Evolutionary conservation across 2,888 invertebrate genomes (phyloP).

Genomic region (Drosophila ezoana): DNA sequence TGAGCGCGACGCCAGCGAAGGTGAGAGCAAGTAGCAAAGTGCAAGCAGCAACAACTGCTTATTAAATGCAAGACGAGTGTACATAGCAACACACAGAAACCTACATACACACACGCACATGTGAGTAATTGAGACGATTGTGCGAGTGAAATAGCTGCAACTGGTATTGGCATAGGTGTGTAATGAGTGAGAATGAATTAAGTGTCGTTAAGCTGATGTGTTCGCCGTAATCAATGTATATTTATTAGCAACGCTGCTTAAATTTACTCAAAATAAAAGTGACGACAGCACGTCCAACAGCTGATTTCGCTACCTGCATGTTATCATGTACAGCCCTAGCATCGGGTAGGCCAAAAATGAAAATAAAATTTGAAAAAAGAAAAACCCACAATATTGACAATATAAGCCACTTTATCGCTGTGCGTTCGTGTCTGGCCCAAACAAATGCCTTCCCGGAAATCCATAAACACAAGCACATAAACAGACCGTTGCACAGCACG

Average conservation of each 20-base stretch:
- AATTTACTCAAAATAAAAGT: not conserved
- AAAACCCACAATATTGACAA: slow-evolving; percentile 31
- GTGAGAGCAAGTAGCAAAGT: slow-evolving; percentile 47
- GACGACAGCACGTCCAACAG: slow-evolving; percentile 26
- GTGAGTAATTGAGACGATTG: slow-evolving; percentile 23
- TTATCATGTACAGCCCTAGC: slow-evolving; percentile 9
- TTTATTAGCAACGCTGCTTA: not conserved
- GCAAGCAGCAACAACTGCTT: slow-evolving; percentile 43
- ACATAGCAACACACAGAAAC: slow-evolving; percentile 31
- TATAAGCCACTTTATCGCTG: slow-evolving; percentile 8
- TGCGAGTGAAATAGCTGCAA: slow-evolving; percentile 22
- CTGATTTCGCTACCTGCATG: slow-evolving; percentile 1
- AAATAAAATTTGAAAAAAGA: not conserved
- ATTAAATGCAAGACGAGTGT: slow-evolving; percentile 43
- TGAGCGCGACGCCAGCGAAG: slow-evolving; percentile 29
- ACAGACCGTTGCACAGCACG: slow-evolving; percentile 56
- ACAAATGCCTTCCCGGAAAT: slow-evolving; percentile 57
- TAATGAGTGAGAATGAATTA: slow-evolving; percentile 22
- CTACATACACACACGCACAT: not conserved
- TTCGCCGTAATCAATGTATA: not conserved
- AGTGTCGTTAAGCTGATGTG: slow-evolving; percentile 1
- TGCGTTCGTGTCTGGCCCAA: slow-evolving; percentile 11
- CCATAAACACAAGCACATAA: slow-evolving; percentile 42
- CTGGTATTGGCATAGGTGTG: slow-evolving; percentile 21
- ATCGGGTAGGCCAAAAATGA: slow-evolving; percentile 3